Conservation (phyloP, 1,140 invertebrate genomes). For the Psix sp. region DNA sequence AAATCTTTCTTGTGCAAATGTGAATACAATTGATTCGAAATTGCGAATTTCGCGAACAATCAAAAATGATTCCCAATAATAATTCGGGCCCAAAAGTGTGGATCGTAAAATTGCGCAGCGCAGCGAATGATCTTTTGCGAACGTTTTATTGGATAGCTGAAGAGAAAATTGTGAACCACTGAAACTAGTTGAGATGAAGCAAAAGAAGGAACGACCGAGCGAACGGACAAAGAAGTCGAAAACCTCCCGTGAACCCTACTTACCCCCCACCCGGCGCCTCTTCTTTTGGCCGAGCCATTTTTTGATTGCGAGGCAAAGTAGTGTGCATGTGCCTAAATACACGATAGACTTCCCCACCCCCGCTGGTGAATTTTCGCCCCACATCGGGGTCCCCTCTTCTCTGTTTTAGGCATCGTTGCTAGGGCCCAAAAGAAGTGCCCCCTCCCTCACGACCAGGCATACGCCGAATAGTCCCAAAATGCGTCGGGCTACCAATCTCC, state of each 20-base stretch:
- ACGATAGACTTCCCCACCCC: conserved; percentile 70
- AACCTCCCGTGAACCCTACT: conserved; percentile 78
- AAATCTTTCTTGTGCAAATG: too few species aligned
- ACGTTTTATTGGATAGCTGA: too few species aligned
- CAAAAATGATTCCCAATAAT: too few species aligned
- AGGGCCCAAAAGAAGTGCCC: conserved; percentile 67
- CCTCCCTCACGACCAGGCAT: conserved; percentile 21
- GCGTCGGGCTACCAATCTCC: conserved; percentile 62
- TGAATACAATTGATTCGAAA: too few species aligned
- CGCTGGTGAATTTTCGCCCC: conserved; percentile 43
- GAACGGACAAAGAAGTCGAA: conserved; percentile 74
- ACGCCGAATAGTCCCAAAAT: conserved; percentile 73
- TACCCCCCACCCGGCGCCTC: conserved; percentile 71
- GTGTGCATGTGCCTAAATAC: conserved; percentile 73
- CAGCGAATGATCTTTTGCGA: conserved; percentile 18
- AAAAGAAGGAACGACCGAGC: conserved; percentile 34
- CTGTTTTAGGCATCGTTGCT: conserved; percentile 74
- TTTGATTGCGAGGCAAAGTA: conserved; percentile 46
- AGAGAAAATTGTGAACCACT: conserved; percentile 75
- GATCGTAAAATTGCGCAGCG: too few species aligned
- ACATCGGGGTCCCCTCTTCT: conserved; percentile 49
- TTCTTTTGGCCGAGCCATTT: conserved; percentile 59
- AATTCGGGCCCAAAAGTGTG: too few species aligned
- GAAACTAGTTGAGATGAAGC: conserved; percentile 72
- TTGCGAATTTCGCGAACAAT: too few species aligned